phyloP scores from a whole-genome alignment of 2,888 invertebrate genomes.

The Octodonta nipae region DNA sequence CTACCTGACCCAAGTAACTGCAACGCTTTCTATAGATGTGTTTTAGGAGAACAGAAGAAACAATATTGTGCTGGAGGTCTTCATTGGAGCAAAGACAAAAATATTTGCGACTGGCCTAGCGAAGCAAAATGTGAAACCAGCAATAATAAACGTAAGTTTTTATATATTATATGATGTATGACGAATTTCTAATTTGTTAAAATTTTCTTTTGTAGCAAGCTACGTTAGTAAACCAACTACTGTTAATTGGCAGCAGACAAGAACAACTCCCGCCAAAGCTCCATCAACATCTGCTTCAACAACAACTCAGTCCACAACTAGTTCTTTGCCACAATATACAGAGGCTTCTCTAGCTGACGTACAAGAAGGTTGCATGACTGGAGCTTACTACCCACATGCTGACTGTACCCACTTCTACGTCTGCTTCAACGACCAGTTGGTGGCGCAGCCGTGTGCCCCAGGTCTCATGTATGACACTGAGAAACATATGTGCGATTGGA shows the following conservation, averaged over 20 bases:
- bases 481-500: constrained; percentile 62
- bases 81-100: constrained; percentile 58
- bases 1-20: constrained; percentile 56
- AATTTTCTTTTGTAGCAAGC: no score
- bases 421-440: constrained; percentile 60
- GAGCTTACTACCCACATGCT: constrained; percentile 61
- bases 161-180: no score
- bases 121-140: constrained; percentile 61
- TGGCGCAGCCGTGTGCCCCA: constrained; percentile 59
- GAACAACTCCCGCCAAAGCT: neutral
- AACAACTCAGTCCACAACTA: constrained; percentile 11
- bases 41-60: constrained; percentile 54
- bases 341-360: constrained; percentile 13
- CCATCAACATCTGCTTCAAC: constrained; percentile 20
- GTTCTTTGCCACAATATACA: constrained; percentile 2
- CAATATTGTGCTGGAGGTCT: constrained; percentile 68
- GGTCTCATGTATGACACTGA: constrained; percentile 61
- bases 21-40: constrained; percentile 60
- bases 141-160: constrained; percentile 26
- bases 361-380: constrained; percentile 43
- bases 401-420: constrained; percentile 63
- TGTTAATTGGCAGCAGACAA: no score
- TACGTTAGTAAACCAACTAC: no score
- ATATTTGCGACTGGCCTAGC: constrained; percentile 70
- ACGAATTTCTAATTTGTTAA: no score